Percentiles rank a stretch among this genome's conserved stretches.
Evolutionary conservation across 2,888 invertebrate genomes (phyloP).

Genomic region (Bimastos eiseni): DNA sequence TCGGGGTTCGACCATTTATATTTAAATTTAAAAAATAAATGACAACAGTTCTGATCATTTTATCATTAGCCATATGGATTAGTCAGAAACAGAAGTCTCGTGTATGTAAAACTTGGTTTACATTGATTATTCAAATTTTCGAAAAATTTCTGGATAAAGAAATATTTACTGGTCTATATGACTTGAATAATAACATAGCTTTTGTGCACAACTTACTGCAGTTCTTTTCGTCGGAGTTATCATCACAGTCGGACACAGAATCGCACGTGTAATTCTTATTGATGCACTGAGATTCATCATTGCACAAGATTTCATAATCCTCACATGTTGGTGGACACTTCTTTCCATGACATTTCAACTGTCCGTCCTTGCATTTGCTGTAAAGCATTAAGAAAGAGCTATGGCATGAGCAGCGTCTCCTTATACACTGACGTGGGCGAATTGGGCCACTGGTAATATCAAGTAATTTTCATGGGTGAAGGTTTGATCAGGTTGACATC

Average conservation of each 20-base stretch:
- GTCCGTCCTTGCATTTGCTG: slow-evolving; percentile 32
- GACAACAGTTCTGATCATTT: no score
- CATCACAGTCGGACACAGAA: slow-evolving; percentile 33
- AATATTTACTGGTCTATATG: no score
- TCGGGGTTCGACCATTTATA: no score
- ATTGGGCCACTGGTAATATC: no score
- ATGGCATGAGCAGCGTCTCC: no score
- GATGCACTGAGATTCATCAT: slow-evolving; percentile 32
- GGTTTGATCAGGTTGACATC: no score
- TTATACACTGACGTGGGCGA: no score
- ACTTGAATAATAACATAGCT: background rate
- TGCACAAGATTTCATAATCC: slow-evolving; percentile 36
- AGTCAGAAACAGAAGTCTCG: background rate
- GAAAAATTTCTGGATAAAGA: no score
- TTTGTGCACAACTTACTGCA: slow-evolving; percentile 25
- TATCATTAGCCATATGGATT: background rate
- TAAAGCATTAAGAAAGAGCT: background rate
- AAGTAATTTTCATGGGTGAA: no score
- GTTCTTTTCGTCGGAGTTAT: slow-evolving; percentile 36
- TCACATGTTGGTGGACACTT: slow-evolving; percentile 22
- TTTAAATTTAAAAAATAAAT: no score
- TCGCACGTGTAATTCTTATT: slow-evolving; percentile 35
- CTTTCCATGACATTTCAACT: slow-evolving; percentile 38
- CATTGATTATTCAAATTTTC: background rate
- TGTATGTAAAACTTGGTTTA: background rate